Evolutionary conservation across 2,797 vertebrate species (phyloP), one percentile per base, ranked within the genome.

Genomic region (Schizopygopsis pylzovi): DNA sequence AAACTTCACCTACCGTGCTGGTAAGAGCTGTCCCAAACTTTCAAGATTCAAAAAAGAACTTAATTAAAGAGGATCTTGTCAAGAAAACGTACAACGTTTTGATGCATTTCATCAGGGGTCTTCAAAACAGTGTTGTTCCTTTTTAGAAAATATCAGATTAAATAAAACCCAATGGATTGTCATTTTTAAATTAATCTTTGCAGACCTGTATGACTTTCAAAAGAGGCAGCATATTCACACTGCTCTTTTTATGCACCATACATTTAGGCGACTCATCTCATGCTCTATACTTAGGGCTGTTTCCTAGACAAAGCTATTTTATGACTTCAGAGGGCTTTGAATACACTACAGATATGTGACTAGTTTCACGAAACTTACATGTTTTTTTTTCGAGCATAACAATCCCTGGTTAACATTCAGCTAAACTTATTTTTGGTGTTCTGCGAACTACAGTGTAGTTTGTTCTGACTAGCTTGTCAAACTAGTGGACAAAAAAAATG

Each of bases 1-100:
- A 63, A 98, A 98, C 94, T 99, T 99, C 93, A 96, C 98, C 91
- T 99, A 99, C 90, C 96, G 97, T 76, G 94, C 97, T 95, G 98
- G 98, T 99, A 96, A 97, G 97, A 87, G 41, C 61, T n/a, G 59
- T 16, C 8, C n/a, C 12, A 9, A 52, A 22, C 15, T 70, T 59
- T 79, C 67, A 73, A 10, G 20, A 22, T 63, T 37, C 9, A 8
- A 67, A 49, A 33, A 22, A 47, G n/a, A 12, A 20, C 12, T 16
- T 25, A 25, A 18, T 9, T 25, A 43, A 61, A 28, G n/a, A 28
- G 39, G n/a, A 63, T 18, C 3, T 13, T 47, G 39, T 20, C 56
- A 28, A 16, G 33, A 59, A 37, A 47, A 15, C 10, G 15, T 6
- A 4, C 4, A 15, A 73, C n/a, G 28, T 28, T 43, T 72, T 49